phyloP scores from a whole-genome alignment of 2,113 vertebrate genomes.

The Hippolais icterina region DNA sequence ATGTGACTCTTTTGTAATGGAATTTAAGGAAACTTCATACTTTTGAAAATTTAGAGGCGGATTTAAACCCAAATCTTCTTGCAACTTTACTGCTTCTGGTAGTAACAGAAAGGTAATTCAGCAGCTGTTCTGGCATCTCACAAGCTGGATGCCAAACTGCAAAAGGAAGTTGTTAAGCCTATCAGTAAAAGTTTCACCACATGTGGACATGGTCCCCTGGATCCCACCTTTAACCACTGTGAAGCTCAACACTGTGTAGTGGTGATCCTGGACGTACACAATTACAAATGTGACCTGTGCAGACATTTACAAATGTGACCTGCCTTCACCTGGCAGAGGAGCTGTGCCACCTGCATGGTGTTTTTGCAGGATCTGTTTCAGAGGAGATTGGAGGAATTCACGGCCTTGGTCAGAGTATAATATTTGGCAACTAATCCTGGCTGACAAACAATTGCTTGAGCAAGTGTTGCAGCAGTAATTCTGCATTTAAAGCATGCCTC shows the following conservation, averaged over 20 bases:
- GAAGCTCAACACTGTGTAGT: neutral
- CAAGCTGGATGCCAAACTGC: neutral
- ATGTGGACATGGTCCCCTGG: too few species aligned
- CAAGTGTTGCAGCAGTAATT: neutral
- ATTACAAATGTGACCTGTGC: neutral
- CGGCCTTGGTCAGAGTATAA: neutral
- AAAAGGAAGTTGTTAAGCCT: neutral
- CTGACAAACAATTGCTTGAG: neutral
- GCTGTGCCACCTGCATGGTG: fast-evolving
- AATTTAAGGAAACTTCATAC: neutral
- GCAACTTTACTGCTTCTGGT: neutral
- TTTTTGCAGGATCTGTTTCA: neutral
- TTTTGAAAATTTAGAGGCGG: neutral
- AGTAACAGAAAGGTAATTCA: neutral
- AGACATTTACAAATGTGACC: neutral
- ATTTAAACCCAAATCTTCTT: neutral
- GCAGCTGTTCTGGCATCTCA: neutral
- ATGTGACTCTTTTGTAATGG: neutral
- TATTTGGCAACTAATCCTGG: neutral
- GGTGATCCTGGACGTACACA: neutral
- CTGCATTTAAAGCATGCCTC: neutral
- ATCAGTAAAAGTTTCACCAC: neutral
- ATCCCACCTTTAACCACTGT: neutral
- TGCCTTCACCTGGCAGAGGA: neutral
- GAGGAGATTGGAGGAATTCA: neutral